Base-by-base conservation (phyloP, 1,140 invertebrate genomes). In the Drosophila persimilis region DNA sequence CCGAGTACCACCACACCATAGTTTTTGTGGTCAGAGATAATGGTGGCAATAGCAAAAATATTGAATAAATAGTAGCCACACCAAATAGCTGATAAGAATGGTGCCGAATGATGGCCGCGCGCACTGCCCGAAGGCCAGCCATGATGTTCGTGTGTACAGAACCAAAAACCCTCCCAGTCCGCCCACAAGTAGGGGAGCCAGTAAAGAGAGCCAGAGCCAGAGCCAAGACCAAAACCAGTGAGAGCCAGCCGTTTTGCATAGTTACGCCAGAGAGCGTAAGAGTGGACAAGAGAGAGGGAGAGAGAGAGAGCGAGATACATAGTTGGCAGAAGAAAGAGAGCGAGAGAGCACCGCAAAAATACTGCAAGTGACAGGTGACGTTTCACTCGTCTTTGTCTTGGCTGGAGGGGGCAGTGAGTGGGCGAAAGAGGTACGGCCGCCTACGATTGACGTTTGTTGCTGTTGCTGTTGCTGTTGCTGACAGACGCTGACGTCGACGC, bases 291-390 rank as follows among this genome's bases (percentile, higher is more conserved):
- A 26, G 52, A 48, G 31, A 47, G 31, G 20, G 15, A 15, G 29
- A 39, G 35, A n/a, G 15, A 43, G 43, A 50, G 43, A 61, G 39
- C 39, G 24, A 48, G 20, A 43, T 26, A 26, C 24, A 26, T 26
- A 29, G 39, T 13, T 39, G 11, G 35, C 35, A 13, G 13, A 39
- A 39, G 11, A n/a, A 20, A 43, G 43, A 50, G 43, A 61, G 39
- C 43, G 24, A 48, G 20, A 43, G 57, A 53, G 26, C n/a, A 26
- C 50, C 50, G 50, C 60, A 81, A 88, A 86, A 88, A 88, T 78
- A 86, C 78, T 86, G 83, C 83, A 86, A 86, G 75, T 78, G 77
- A 86, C 83, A 86, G 83, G 83, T 86, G 81, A 86, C 81, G 81
- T 86, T 88, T 80, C 45, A 15, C 67, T 44, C 39, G 50, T 44